Conservation (phyloP, 2,113 vertebrate genomes). For the Mobula hypostoma region DNA sequence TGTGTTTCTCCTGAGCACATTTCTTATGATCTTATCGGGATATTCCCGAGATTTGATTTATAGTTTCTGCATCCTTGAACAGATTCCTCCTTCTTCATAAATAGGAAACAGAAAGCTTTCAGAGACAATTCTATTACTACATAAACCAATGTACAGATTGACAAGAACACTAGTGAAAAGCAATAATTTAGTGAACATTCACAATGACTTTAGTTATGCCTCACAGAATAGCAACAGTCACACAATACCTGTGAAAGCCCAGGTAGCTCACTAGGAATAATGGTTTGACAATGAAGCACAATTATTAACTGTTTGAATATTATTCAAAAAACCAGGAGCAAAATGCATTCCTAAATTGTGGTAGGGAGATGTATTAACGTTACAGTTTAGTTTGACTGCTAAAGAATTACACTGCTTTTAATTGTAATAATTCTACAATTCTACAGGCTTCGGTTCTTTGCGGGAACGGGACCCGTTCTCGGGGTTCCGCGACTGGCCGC, state of each 20-base stretch:
- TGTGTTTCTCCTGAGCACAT: no score
- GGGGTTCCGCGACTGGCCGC: no score
- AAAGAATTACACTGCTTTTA: not conserved
- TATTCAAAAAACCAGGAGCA: not conserved
- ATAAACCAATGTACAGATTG: not conserved
- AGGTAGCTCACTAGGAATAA: not conserved
- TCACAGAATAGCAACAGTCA: not conserved
- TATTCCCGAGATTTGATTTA: not conserved
- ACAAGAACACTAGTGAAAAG: no score
- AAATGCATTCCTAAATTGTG: not conserved
- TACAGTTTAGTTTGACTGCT: not conserved
- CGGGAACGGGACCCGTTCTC: no score
- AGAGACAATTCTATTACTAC: not conserved
- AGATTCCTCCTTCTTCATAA: not conserved
- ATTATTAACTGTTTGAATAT: not conserved
- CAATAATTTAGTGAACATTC: not conserved
- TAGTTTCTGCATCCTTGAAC: not conserved
- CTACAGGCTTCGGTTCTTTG: no score
- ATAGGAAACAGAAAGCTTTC: not conserved
- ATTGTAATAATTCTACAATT: not conserved
- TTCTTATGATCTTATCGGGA: not conserved
- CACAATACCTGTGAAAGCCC: not conserved
- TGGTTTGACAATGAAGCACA: not conserved
- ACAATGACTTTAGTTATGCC: not conserved
- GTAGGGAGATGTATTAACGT: not conserved